These are phyloP conservation scores for Cactoblastis cactorum DNA, from an alignment of 2,888 invertebrate species.

Conservation along the genomic window DNA sequence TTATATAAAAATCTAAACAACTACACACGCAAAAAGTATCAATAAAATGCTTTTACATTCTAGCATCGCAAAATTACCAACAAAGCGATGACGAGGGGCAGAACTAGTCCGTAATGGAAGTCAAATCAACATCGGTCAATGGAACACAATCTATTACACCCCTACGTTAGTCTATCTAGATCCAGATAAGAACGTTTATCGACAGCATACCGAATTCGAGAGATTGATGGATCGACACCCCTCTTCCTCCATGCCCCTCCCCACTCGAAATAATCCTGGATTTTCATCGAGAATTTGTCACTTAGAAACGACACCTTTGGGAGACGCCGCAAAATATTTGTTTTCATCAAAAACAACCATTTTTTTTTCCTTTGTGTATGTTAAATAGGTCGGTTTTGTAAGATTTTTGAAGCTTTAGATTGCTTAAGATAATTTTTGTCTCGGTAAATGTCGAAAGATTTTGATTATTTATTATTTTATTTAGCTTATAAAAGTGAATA, in stretches of 20 bases:
- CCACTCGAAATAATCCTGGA: conserved; percentile 42
- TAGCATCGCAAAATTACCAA: neutral
- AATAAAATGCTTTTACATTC: too few relatives aligned
- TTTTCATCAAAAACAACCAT: conserved; percentile 2
- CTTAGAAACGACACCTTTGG: conserved; percentile 47
- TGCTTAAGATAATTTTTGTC: neutral
- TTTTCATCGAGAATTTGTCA: conserved; percentile 55
- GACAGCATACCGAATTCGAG: conserved; percentile 35
- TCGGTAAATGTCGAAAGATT: too few relatives aligned
- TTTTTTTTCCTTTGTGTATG: conserved; percentile 6
- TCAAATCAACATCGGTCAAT: conserved; percentile 8
- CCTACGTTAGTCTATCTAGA: conserved; percentile 21
- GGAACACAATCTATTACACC: conserved; percentile 26
- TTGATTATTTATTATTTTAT: too few relatives aligned
- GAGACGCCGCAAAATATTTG: conserved; percentile 24
- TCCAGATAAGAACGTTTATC: conserved; percentile 36
- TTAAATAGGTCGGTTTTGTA: neutral
- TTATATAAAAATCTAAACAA: too few relatives aligned
- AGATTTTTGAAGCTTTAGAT: neutral
- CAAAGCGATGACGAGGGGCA: neutral
- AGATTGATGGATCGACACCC: conserved; percentile 52
- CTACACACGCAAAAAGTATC: too few relatives aligned
- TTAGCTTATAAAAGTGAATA: too few relatives aligned
- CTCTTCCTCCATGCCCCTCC: conserved; percentile 15
- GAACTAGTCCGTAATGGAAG: conserved; percentile 1